Percentiles rank a stretch among this genome's conserved stretches.
Evolutionary conservation across 2,113 vertebrate genomes (phyloP).

Genomic region (Pholis gunnellus): DNA sequence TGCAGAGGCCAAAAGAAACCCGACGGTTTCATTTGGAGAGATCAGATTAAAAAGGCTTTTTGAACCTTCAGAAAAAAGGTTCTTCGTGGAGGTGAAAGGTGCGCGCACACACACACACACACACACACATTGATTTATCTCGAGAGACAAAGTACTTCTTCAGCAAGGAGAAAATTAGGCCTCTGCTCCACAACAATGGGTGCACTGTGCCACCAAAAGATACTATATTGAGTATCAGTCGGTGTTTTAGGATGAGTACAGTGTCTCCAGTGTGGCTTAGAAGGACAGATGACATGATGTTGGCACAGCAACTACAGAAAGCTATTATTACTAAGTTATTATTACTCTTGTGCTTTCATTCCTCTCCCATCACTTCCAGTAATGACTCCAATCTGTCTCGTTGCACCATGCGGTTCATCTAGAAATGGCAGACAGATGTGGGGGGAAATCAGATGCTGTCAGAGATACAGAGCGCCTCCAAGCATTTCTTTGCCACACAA

Average conservation of each 20-base stretch:
- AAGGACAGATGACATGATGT: constrained; percentile 43
- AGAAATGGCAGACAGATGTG: constrained; percentile 69
- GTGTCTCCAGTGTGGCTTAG: constrained; percentile 53
- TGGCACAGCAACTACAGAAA: constrained; percentile 26
- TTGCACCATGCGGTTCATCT: constrained; percentile 52
- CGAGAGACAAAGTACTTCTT: constrained; percentile 26
- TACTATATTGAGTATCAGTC: constrained; percentile 16
- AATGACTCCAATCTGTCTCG: constrained; percentile 72
- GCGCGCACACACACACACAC: neutral
- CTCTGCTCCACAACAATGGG: constrained; percentile 36
- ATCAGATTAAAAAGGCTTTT: constrained; percentile 33
- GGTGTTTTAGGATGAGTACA: constrained; percentile 26
- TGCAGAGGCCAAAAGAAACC: constrained; percentile 52
- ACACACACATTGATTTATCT: neutral
- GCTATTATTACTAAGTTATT: constrained; percentile 51
- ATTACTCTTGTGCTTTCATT: constrained; percentile 55
- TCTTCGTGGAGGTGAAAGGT: constrained; percentile 19
- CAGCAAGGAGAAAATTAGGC: neutral
- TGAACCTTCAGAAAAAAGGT: constrained; percentile 15
- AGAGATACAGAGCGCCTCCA: constrained; percentile 11
- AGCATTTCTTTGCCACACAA: constrained; percentile 8
- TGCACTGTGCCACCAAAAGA: constrained; percentile 6
- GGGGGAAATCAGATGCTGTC: constrained; percentile 20
- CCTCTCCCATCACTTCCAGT: constrained; percentile 70
- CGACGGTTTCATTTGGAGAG: constrained; percentile 20